Base-by-base conservation (phyloP, 2,888 invertebrate species). In the Aelia acuminata region DNA sequence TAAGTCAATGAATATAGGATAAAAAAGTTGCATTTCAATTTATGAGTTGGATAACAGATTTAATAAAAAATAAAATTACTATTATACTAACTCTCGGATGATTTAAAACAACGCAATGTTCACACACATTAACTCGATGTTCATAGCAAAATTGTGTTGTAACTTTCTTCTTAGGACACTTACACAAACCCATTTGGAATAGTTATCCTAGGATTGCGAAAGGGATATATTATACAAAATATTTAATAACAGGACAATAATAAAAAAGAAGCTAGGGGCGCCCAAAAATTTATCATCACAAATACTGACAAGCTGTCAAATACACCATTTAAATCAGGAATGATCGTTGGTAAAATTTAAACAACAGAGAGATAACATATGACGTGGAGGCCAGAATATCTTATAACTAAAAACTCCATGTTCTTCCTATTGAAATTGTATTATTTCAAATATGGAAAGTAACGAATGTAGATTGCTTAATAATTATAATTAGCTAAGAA, bases 71-170 rank as follows among this genome's bases (percentile, higher is more conserved):
- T 11, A 80, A 35, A 75, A 39, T 1, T 20, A 80, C 8, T n/a
- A 26, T 47, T 47, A 53, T 31, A n/a, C 86, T 63, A 80, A 87
- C 88, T 48, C 63, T 98, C 57, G 97, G 96, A 93, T 99, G 99
- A 93, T 96, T 97, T 91, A 97, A 96, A 90, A 99, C 98, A 95
- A 99, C 96, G 93, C 99, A 99, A 93, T 97, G 95, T 94, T 99
- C 99, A 93, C 99, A 99, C 92, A 99, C 99, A 94, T 99, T 99
- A 49, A 99, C 99, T 91, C 98, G 94, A 93, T 99, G 99, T 93
- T 99, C 99, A 93, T 98, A 99, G 93, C 99, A 99, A 94, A 99
- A 99, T 92, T 99, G 97, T 93, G 98, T 99, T 89, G 99, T 99
- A 90, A 99, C 98, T 93, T 96, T 96, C 91, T 97, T 94, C 93